Conservation (phyloP, 2,113 vertebrate species). For the Struthio camelus region DNA sequence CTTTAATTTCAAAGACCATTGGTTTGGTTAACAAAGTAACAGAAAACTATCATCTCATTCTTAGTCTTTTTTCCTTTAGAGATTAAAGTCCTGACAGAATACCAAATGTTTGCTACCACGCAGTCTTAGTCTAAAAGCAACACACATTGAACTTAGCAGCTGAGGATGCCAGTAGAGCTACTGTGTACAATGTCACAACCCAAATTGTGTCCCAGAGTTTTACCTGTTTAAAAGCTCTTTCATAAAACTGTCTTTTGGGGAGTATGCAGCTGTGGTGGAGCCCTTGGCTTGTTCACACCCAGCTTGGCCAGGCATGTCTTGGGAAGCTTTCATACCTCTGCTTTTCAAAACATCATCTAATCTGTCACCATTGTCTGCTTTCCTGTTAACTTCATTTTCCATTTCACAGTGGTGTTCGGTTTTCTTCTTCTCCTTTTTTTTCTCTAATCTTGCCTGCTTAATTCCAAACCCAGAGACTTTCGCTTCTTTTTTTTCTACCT, state of each 20-base stretch:
- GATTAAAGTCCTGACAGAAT: slow-evolving; percentile 27
- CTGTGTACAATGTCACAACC: neutral
- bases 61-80: neutral
- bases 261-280: slow-evolving; percentile 57
- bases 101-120: neutral
- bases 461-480: slow-evolving; percentile 83
- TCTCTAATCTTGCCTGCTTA: slow-evolving; percentile 84
- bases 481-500: slow-evolving; percentile 87
- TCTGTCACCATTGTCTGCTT: slow-evolving; percentile 61
- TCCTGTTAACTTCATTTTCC: slow-evolving; percentile 71
- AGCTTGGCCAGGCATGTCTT: neutral
- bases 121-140: neutral
- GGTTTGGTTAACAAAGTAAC: slow-evolving; percentile 69
- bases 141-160: neutral
- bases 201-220: neutral
- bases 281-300: slow-evolving; percentile 53
- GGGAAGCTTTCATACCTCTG: slow-evolving; percentile 43
- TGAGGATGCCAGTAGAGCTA: neutral
- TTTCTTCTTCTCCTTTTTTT: slow-evolving; percentile 88
- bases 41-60: slow-evolving; percentile 63
- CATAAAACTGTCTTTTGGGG: slow-evolving; percentile 85
- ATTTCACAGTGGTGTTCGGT: slow-evolving; percentile 74
- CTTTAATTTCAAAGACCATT: slow-evolving; percentile 75
- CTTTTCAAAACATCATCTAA: slow-evolving; percentile 37
- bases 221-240: slow-evolving; percentile 90